Evolutionary conservation across 2,797 vertebrate species (phyloP), one percentile per base, ranked within the genome.

Genomic region (Knipowitschia caucasica): DNA sequence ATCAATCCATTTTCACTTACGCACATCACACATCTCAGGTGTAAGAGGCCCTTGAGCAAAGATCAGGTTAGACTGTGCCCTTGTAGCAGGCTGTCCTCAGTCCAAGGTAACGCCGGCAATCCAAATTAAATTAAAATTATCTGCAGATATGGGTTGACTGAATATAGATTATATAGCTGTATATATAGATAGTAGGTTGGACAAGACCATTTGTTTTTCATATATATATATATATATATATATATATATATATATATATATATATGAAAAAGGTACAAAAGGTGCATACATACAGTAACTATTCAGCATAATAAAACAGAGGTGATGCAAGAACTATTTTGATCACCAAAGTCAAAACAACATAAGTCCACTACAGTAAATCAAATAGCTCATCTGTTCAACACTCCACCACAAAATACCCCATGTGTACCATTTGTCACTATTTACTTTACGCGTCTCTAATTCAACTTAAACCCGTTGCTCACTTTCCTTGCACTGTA

Each of bases 251-350:
- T n/a, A n/a, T n/a, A n/a, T n/a, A n/a, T n/a, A n/a, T n/a, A n/a
- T n/a, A n/a, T n/a, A n/a, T n/a, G n/a, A n/a, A n/a, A n/a, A n/a
- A n/a, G n/a, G n/a, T n/a, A n/a, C n/a, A n/a, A n/a, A n/a, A n/a
- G n/a, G n/a, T n/a, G n/a, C n/a, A n/a, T n/a, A n/a, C n/a, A n/a
- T n/a, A n/a, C n/a, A n/a, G n/a, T n/a, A n/a, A 56, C 57, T 71
- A 76, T 72, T 76, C 67, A 35, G 51, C 57, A 71, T 70, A 72
- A 78, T 84, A 61, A 61, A 69, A 76, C 83, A 80, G 80, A 80
- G 79, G 82, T 78, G 76, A 81, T 78, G 82, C 73, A 57, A 59
- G 58, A 67, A 53, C 54, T 38, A 71, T 69, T 75, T 69, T 75
- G 62, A 76, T 31, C 40, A 76, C 62, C 70, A 76, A 60, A 67